Conservation (phyloP, 1,140 invertebrate species). For the Euborellia annulipes region DNA sequence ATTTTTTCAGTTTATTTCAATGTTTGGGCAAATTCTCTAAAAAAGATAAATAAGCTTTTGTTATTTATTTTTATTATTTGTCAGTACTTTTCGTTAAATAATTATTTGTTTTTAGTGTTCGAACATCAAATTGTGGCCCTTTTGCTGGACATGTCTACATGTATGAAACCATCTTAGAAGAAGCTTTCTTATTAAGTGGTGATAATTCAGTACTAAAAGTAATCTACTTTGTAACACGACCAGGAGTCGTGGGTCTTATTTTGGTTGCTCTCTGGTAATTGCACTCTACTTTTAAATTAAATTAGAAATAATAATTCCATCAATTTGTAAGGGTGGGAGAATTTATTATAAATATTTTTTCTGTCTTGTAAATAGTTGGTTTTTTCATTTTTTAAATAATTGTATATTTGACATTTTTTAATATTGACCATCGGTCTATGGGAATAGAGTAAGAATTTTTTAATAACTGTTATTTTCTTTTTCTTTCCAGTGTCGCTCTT, state of each 20-base stretch:
- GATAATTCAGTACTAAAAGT: constrained; percentile 23
- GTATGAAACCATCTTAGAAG: constrained; percentile 31
- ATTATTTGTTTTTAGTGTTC: constrained; percentile 24
- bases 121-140: constrained; percentile 36
- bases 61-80: constrained; percentile 3
- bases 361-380: neutral
- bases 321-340: neutral
- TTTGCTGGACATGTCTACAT: constrained; percentile 32
- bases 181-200: constrained; percentile 27
- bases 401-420: neutral
- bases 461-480: constrained; percentile 12
- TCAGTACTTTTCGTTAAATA: constrained; percentile 7
- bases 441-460: constrained; percentile 8
- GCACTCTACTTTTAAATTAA: neutral
- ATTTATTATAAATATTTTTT: neutral
- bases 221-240: constrained; percentile 30
- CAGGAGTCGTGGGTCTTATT: constrained; percentile 34
- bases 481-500: constrained; percentile 34
- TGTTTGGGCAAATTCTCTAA: neutral
- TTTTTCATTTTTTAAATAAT: neutral
- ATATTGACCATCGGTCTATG: neutral
- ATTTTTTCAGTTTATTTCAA: neutral
- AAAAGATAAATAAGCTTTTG: no score
- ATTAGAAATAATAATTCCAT: neutral
- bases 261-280: constrained; percentile 38